Conservation (phyloP, 1,140 invertebrate species). For the Saccostrea cuccullata region DNA sequence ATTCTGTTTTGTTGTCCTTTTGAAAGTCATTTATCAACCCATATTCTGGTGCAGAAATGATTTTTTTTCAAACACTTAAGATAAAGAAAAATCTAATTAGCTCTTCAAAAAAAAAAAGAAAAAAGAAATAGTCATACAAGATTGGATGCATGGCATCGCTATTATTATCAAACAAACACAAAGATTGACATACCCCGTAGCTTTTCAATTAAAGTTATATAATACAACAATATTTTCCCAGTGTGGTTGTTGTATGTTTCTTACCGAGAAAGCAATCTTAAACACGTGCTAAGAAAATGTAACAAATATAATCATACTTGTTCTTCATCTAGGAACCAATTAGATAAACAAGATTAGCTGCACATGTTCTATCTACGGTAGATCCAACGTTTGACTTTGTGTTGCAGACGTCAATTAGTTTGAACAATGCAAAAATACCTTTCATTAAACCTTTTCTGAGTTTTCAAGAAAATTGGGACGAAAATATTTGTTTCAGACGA, state of each 20-base stretch:
- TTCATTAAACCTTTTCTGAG: too few species aligned
- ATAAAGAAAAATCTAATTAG: too few species aligned
- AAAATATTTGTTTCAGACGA: too few species aligned
- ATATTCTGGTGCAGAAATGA: too few species aligned
- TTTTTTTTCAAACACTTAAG: too few species aligned
- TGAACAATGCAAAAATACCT: too few species aligned
- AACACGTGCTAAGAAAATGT: constrained; percentile 21
- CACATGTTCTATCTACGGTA: not conserved
- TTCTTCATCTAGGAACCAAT: not conserved
- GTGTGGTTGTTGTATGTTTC: not conserved
- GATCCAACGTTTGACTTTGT: not conserved
- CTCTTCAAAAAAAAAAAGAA: too few species aligned
- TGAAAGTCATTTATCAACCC: too few species aligned
- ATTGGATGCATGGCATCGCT: too few species aligned
- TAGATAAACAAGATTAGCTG: constrained; percentile 5
- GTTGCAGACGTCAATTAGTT: not conserved
- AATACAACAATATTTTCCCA: not conserved
- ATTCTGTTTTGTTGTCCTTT: too few species aligned
- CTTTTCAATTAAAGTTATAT: constrained; percentile 2
- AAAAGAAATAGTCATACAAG: too few species aligned
- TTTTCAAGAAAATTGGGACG: too few species aligned
- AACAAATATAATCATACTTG: constrained; percentile 3
- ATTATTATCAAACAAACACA: not conserved
- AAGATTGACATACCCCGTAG: constrained; percentile 4
- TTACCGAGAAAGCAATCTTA: constrained; percentile 1